phyloP scores from a whole-genome alignment of 37 sponge, comb jelly and placozoan genomes.

The Aphrocallistes beatrix region DNA sequence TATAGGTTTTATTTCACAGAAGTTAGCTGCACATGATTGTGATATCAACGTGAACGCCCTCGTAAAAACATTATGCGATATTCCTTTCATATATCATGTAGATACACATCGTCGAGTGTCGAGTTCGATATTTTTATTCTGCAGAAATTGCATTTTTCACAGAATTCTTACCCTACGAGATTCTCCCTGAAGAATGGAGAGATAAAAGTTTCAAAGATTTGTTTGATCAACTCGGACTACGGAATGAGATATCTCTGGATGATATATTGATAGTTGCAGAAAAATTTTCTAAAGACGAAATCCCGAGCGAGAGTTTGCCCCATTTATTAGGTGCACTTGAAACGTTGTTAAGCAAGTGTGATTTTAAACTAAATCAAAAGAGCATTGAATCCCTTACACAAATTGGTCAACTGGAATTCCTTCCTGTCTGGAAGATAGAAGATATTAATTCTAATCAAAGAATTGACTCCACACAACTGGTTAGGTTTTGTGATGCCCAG shows the following conservation, averaged over 20 bases:
- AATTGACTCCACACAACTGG: not conserved
- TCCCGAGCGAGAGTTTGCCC: not conserved
- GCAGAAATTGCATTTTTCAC: not conserved
- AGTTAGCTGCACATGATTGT: too few relatives aligned
- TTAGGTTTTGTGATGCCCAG: not conserved
- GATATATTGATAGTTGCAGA: not conserved
- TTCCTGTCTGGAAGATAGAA: not conserved
- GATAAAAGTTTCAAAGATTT: not conserved
- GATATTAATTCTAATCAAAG: not conserved
- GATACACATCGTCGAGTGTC: not conserved
- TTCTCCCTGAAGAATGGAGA: not conserved
- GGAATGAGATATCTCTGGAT: not conserved
- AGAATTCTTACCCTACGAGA: not conserved
- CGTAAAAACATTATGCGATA: not conserved
- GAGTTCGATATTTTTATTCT: not conserved
- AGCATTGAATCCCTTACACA: not conserved
- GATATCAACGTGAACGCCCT: too few relatives aligned
- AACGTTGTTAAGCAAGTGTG: too few relatives aligned
- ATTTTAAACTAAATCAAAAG: too few relatives aligned
- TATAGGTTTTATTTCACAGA: not conserved
- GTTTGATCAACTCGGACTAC: not conserved
- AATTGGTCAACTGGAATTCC: not conserved
- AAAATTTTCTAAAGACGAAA: not conserved
- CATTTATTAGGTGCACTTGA: not conserved
- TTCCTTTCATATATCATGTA: not conserved